A percentile compares a stretch with the other conserved stretches of the same genome.
phyloP scores from a whole-genome alignment of 2,888 invertebrate genomes.

The Macroteleia sp. region DNA sequence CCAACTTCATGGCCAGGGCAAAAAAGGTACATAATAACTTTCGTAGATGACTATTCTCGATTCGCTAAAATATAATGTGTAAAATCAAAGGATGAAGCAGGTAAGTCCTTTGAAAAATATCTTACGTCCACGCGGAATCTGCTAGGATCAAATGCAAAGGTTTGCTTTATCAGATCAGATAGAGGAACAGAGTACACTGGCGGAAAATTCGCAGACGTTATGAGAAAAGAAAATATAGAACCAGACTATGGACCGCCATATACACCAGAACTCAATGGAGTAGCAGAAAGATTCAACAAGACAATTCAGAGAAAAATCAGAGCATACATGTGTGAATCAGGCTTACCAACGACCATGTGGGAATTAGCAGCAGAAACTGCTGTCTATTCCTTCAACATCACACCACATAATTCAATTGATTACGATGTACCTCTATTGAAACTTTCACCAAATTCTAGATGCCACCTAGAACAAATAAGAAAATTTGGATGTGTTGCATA shows the following conservation, averaged over 20 bases:
- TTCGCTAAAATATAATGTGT: constrained; percentile 55
- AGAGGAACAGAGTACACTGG: constrained; percentile 64
- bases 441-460: too few species aligned
- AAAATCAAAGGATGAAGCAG: constrained; percentile 67
- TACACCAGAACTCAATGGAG: constrained; percentile 40
- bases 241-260: constrained; percentile 45
- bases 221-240: constrained; percentile 53
- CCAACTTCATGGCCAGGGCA: constrained; percentile 41
- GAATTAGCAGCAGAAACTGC: too few species aligned
- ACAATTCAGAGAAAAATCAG: too few species aligned
- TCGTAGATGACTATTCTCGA: constrained; percentile 64
- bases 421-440: too few species aligned
- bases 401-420: too few species aligned
- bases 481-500: too few species aligned
- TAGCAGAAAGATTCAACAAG: too few species aligned
- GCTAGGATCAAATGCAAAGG: constrained; percentile 58
- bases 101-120: constrained; percentile 62
- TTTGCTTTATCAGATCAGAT: constrained; percentile 64
- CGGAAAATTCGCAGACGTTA: constrained; percentile 54
- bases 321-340: too few species aligned
- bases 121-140: constrained; percentile 62
- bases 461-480: too few species aligned
- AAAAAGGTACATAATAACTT: constrained; percentile 56
- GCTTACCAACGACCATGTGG: too few species aligned
- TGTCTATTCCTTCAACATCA: too few species aligned